phyloP scores from a whole-genome alignment of 2,113 vertebrate species.

The Cyphomyrus discorhynchus region DNA sequence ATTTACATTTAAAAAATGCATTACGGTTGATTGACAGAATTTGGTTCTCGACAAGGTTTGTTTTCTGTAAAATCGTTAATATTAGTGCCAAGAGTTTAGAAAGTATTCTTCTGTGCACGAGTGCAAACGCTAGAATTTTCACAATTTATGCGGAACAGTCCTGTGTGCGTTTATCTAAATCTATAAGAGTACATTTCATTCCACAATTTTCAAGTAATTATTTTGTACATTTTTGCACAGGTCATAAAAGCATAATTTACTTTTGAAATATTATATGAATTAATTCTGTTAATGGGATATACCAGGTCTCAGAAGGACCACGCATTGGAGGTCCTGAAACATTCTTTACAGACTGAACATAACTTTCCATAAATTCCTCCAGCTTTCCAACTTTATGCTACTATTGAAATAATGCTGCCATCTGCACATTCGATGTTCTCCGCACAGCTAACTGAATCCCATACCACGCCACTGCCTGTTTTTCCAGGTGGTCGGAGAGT shows the following conservation, averaged over 20 bases:
- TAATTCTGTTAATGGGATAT: not conserved
- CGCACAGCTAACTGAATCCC: not conserved
- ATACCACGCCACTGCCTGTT: constrained; percentile 28
- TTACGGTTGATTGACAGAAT: not conserved
- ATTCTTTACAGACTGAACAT: not conserved
- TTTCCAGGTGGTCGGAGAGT: constrained; percentile 90
- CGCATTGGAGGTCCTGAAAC: not conserved
- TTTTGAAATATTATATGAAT: not conserved
- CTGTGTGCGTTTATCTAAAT: not conserved
- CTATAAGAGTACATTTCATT: not conserved
- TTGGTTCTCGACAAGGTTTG: not conserved
- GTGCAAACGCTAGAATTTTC: not conserved
- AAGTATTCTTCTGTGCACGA: not conserved
- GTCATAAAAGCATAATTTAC: not conserved
- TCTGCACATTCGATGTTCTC: not conserved
- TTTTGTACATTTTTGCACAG: not conserved
- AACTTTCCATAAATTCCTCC: not conserved
- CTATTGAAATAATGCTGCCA: not conserved
- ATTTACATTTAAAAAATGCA: not conserved
- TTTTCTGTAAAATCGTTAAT: not conserved
- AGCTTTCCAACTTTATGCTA: not conserved
- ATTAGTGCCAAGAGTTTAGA: not conserved
- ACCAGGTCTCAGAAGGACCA: not conserved
- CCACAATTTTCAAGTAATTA: not conserved
- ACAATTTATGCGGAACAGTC: not conserved